Base-by-base conservation (phyloP, 2,888 invertebrate genomes). In the Auanema freiburgensis region DNA sequence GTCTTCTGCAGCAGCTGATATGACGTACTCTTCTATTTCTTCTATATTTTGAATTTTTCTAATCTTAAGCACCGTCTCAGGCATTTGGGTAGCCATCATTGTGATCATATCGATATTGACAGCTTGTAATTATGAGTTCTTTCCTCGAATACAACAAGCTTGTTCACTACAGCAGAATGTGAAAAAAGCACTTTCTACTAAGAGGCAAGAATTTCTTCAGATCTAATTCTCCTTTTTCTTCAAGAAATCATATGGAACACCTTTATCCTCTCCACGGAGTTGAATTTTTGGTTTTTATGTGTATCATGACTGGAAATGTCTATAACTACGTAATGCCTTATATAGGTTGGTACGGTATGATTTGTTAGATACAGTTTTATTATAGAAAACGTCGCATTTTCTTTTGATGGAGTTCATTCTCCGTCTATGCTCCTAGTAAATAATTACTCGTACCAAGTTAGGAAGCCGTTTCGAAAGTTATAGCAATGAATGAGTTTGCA, bases 251-350 rank as follows among this genome's bases (percentile, higher is more conserved):
- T n/a, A 49, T 52, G n/a, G 66, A 69, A 4, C 52, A 70, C 46
- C 58, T 76, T 2, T 72, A 76, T 51, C 59, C 60, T 14, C 68
- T 74, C 1, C 74, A 75, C 24, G 76, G 76, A 14, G 58, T 74
- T 10, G 71, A 72, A 41, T 68, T 76, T 40, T 16, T 72, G 10
- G 52, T 75, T 1, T 70, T 72, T 44, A 61, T 79, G 57, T 44
- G 66, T 14, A 59, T 81, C 5, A 65, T 80, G 21, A 61, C 61
- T 18, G 82, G 82, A 53, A 68, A 76, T 63, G 76, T 79, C 23
- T 81, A 79, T 67, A 79, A 74, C 57, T 55, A 74, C 8, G 77
- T 80, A 68, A 74, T 79, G 49, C 81, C 81, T 3, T 82, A 79
- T 57, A 74, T 82, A 57, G 81, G 81, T 81, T 5, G 49, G 62